A percentile compares a stretch with the other conserved stretches of the same genome.
Conservation (phyloP, 2,113 vertebrate species). For the Ageneiosus marmoratus region DNA sequence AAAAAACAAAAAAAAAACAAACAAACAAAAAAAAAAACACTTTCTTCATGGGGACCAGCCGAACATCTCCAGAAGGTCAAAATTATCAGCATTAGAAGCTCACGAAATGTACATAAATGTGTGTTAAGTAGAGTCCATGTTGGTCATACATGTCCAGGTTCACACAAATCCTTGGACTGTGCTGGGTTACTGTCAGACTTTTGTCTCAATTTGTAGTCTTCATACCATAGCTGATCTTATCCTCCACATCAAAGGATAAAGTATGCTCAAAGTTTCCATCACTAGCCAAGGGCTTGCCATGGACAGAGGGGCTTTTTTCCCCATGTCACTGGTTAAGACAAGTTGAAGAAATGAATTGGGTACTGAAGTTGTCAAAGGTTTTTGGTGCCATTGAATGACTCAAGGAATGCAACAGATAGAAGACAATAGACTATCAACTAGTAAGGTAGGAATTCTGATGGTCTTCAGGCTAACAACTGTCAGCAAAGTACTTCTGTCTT, state of each 20-base stretch:
- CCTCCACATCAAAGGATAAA: constrained; percentile 44
- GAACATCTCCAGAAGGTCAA: too few relatives aligned
- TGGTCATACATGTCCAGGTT: neutral
- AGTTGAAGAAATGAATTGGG: neutral
- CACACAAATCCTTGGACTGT: neutral
- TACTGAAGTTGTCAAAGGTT: constrained; percentile 1
- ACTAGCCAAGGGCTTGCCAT: constrained; percentile 20
- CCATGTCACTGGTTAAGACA: constrained; percentile 3
- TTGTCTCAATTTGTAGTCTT: constrained; percentile 52
- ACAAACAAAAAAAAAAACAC: too few relatives aligned
- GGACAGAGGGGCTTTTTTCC: neutral
- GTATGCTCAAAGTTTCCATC: constrained; percentile 23
- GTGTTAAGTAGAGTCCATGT: neutral
- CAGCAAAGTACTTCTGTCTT: neutral
- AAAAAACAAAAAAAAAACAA: too few relatives aligned
- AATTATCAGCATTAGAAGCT: too few relatives aligned
- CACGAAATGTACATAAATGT: neutral
- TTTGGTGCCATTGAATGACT: neutral
- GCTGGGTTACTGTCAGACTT: constrained; percentile 24
- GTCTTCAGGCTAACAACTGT: neutral
- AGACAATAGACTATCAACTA: neutral
- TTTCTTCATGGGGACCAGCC: too few relatives aligned
- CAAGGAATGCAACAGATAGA: neutral
- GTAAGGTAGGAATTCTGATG: neutral
- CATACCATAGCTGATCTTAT: constrained; percentile 15